Evolutionary conservation across 2,888 invertebrate species (phyloP), one percentile per base, ranked within the genome.

Genomic region (Trileptium ribeirensis): DNA sequence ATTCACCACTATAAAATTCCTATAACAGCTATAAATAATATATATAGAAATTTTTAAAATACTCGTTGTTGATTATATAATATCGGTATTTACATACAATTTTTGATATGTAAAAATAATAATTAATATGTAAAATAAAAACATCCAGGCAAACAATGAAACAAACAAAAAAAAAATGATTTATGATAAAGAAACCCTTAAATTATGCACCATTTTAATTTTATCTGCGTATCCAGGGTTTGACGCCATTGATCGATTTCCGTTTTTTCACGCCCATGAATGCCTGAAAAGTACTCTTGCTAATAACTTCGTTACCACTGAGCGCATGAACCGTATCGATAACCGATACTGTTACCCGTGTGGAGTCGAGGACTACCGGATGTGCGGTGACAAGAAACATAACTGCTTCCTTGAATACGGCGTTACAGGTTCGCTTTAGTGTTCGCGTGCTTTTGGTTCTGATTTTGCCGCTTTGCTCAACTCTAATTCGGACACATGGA

Each of bases 401-500:
- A 40, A 88, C 86, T 2, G 87, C 86, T 67, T 82, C 82, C 51
- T 82, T 82, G 86, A 87, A 82, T 1, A 74, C 79, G 24, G 81
- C 81, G 40, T 36, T 81, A 75, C 79, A 79, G 67, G 79, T 82
- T 40, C 74, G 24, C 82, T 87, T 88, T 24, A 88, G 85, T 24
- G 86, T 83, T 78, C 88, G 84, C 36, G 86, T 86, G 51, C 86
- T 88, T 80, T 88, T 88, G 15, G 86, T 86, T 40, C 87, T 86
- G 1, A 85, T 82, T 36, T 86, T 84, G 1, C 86, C 86, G 24
- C 86, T 84, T 81, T 89, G 89, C 24, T 84, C 84, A 70, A 90
- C 83, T 77, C 88, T 88, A 34, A 89, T 87, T 75, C 87, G 86
- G n/a, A 89, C 87, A 82, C 89, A 90, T 1, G 89, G 89, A 85